Evolutionary conservation across 2,888 invertebrate species (phyloP), one percentile per base, ranked within the genome.

Genomic region (Caenorhabditis sinica): DNA sequence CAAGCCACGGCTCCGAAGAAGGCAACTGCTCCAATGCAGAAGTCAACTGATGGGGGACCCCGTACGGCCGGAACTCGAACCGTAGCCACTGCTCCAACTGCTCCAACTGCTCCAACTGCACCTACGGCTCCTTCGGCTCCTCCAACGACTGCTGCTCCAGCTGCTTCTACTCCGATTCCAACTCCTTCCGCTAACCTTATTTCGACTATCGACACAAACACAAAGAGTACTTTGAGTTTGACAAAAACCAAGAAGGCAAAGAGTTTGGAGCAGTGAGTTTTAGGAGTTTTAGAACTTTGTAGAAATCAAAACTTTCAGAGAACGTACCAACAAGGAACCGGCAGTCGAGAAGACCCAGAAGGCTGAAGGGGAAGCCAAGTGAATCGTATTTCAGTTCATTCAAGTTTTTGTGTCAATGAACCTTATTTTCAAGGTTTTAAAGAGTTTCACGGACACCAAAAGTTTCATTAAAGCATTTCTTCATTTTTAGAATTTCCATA

Each of bases 331-430:
- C 23, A 30, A 61, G 11, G 65, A 65, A 2, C n/a, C n/a, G 2
- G 40, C 23, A 23, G 4, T 65, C n/a, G 65, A 65, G n/a, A 65
- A 65, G 30, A 65, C 65, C 30, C 65, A 65, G 28, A 65, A 65
- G 11, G 25, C 15, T 65, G 63, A 28, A 1, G 63, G 45, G 4
- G 60, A 60, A n/a, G n/a, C n/a, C 33, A 25, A 45, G 8, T 45
- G 25, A 65, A 20, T 63, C 25, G 25, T 25, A 23, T 43, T 8
- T 5, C 17, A 45, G n/a, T 45, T 45, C 11, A 20, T 49, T 49
- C 11, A 20, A 20, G 40, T 40, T 2, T 5, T 40, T 40, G 6
- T 11, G 4, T 49, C n/a, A 49, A 20, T 49, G 3, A 20, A 49
- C n/a, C 1, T 49, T 49, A 20, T n/a, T 45, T 45, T n/a, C 15